Conservation (phyloP, 2,113 vertebrate genomes). For the Crotalus horridus region DNA sequence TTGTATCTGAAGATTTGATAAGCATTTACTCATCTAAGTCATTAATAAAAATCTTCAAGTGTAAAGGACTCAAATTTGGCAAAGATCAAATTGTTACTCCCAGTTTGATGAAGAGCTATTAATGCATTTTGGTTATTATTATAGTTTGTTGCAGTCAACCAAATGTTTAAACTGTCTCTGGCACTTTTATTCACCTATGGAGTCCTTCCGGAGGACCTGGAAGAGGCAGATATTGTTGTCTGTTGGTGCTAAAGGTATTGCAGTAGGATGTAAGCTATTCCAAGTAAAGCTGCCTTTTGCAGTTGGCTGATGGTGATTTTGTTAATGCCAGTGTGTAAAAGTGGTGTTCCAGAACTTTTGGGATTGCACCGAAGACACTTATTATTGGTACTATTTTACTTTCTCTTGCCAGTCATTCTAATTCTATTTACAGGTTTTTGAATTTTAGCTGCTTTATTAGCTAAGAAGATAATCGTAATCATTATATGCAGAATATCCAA, state of each 20-base stretch:
- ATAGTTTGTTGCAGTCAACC: not conserved
- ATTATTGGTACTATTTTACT: not conserved
- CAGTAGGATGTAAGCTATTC: not conserved
- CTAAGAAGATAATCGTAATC: not conserved
- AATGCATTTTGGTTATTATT: not conserved
- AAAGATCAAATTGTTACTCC: not conserved
- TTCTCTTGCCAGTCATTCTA: not conserved
- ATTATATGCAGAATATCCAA: not conserved
- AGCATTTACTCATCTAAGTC: not conserved
- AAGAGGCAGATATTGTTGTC: not conserved
- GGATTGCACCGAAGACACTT: not conserved
- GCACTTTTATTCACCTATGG: not conserved
- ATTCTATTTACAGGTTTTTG: too few relatives aligned
- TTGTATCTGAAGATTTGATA: not conserved
- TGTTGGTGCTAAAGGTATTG: not conserved
- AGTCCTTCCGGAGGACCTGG: not conserved
- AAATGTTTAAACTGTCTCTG: not conserved
- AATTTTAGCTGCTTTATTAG: not conserved
- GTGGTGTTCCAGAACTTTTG: not conserved
- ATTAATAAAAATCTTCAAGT: not conserved
- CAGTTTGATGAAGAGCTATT: not conserved
- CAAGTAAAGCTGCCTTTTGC: not conserved
- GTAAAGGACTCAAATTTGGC: not conserved
- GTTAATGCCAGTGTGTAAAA: not conserved
- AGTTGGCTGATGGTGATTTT: not conserved